Conservation (phyloP, 2,113 vertebrate genomes). For the Pangasianodon gigas region DNA sequence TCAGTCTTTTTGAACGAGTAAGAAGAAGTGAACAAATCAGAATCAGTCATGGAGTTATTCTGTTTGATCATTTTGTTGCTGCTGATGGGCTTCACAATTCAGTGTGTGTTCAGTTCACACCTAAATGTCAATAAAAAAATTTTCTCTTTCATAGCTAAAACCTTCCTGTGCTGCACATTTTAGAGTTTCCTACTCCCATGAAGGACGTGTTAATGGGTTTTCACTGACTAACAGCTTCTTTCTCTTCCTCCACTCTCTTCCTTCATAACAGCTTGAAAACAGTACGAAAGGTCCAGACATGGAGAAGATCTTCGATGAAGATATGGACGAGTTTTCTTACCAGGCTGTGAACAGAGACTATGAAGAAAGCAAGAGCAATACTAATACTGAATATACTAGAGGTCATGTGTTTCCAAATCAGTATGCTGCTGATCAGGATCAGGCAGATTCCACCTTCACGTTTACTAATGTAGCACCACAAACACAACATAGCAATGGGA, state of each 20-base stretch:
- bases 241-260: neutral
- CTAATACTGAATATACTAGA: neutral
- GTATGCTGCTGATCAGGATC: neutral
- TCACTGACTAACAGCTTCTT: neutral
- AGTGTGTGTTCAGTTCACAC: neutral
- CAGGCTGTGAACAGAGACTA: slow-evolving; percentile 20
- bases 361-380: neutral
- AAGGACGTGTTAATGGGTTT: no score
- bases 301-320: accelerated
- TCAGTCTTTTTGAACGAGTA: neutral
- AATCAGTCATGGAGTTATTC: neutral
- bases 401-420: slow-evolving; percentile 2
- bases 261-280: slow-evolving; percentile 1
- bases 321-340: neutral
- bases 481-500: neutral
- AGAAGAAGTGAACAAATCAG: neutral
- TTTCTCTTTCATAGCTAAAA: neutral
- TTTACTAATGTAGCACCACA: slow-evolving; percentile 29
- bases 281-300: neutral
- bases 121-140: neutral
- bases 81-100: neutral
- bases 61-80: neutral
- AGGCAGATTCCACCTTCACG: slow-evolving; percentile 12
- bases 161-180: neutral
- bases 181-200: no score